These are phyloP conservation scores for Melipona quadrifasciata DNA, from an alignment of 1,140 invertebrate species.

Conservation along the genomic window DNA sequence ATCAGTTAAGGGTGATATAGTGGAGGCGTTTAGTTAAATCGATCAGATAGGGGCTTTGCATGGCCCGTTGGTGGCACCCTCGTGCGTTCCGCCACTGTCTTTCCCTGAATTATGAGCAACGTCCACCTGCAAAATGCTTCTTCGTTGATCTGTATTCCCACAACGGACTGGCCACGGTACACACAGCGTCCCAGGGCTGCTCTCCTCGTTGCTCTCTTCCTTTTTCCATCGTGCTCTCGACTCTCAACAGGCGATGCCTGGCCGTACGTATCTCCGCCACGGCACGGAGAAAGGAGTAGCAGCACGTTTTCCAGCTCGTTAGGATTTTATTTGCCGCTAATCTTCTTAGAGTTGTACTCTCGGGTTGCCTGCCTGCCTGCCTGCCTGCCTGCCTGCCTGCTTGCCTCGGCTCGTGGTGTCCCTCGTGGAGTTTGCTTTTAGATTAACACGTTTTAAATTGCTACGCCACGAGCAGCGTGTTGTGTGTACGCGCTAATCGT, in stretches of 20 bases:
- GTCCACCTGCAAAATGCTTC: constrained; percentile 40
- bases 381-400: too few relatives aligned
- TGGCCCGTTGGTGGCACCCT: constrained; percentile 58
- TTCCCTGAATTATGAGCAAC: constrained; percentile 67
- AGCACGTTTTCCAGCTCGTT: background rate
- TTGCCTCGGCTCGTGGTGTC: background rate
- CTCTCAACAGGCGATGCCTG: background rate
- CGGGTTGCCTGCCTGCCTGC: too few relatives aligned
- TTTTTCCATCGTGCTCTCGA: background rate
- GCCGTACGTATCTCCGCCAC: background rate
- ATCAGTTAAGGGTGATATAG: constrained; percentile 76
- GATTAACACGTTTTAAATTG: constrained; percentile 41
- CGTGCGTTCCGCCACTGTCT: constrained; percentile 51
- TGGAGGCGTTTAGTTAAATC: constrained; percentile 72
- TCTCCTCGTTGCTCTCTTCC: background rate
- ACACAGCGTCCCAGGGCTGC: too few relatives aligned
- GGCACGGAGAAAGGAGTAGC: background rate
- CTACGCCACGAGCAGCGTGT: background rate
- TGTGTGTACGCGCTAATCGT: constrained; percentile 18
- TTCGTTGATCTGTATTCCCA: constrained; percentile 48
- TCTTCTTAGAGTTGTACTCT: background rate
- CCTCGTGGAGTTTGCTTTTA: background rate
- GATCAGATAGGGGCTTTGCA: constrained; percentile 73
- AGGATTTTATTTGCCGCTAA: background rate
- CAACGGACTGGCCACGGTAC: background rate